Evolutionary conservation across 2,113 vertebrate genomes (phyloP), one percentile per base, ranked within the genome.

Genomic region (Triplophysa dalaica): DNA sequence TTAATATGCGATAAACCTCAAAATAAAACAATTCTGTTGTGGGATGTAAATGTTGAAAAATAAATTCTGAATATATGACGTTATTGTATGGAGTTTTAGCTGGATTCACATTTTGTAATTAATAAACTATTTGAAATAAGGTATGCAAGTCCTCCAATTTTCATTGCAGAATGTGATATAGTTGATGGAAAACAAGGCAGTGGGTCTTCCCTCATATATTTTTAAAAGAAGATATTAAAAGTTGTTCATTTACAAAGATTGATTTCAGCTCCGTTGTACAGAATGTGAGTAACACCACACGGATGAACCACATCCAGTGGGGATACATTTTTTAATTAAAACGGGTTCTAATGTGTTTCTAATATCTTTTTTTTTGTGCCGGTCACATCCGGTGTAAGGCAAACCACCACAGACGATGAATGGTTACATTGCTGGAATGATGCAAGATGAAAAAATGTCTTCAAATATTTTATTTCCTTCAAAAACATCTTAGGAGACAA

Each of bases 1-100:
- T 58, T 75, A 24, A 60, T 24, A n/a, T 43, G 70, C 54, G 24
- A 65, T 61, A 12, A 48, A 45, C n/a, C 58, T 72, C 17, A 72
- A 16, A 58, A 4, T 26, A 29, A 74, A 74, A 5, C 33, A 48
- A 48, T 26, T 41, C 38, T 45, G 58, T 75, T 75, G 38, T 45
- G 33, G 8, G 24, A 24, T 43, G 38, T 75, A 75, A 62, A 75
- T 62, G 38, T 75, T 45, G 58, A 63, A 78, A 89, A 89, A 87
- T 84, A 89, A 86, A 84, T 33, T 61, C 48, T 33, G 24, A 75
- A 77, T 69, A 26, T 38, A 52, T 14, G 17, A 62, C 48, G 86
- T 60, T 11, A 26, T 8, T 58, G 69, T 54, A n/a, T 72, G 69
- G 69, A 56, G 69, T 58, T 72, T 52, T 17, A 52, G 69, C 5